Conservation (phyloP, 2,113 vertebrate species). For the Crotalus viridis region DNA sequence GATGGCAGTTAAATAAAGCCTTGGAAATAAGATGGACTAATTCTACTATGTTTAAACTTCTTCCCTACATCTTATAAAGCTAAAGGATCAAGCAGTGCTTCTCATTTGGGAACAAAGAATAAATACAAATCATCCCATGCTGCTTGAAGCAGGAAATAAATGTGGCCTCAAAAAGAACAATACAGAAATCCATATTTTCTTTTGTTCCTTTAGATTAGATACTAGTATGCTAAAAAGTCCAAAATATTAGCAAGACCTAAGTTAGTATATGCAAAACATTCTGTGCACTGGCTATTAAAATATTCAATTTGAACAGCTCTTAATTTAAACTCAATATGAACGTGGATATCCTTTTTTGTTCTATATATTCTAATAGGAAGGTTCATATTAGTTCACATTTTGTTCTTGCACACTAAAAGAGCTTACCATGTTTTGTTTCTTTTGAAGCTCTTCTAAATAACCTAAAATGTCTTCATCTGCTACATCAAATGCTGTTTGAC, state of each 20-base stretch:
- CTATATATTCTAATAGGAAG: not conserved
- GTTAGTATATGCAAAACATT: not conserved
- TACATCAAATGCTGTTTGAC: conserved; percentile 96
- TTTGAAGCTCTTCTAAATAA: conserved; percentile 96
- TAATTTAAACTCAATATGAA: not conserved
- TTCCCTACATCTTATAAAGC: not conserved
- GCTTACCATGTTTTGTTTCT: conserved; percentile 94
- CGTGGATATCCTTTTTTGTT: not conserved
- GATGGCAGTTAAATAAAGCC: not conserved
- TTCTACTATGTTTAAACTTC: not conserved
- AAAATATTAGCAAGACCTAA: not conserved
- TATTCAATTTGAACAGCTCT: not conserved
- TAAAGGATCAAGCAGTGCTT: not conserved
- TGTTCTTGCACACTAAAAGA: conserved; percentile 16
- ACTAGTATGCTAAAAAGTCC: not conserved
- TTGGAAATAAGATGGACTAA: not conserved
- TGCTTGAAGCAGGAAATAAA: not conserved
- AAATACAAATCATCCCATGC: not conserved
- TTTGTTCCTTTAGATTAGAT: not conserved
- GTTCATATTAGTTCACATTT: not conserved
- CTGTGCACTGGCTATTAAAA: not conserved
- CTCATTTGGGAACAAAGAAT: not conserved
- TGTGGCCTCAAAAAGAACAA: not conserved
- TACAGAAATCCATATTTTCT: not conserved
- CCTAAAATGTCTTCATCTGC: conserved; percentile 96